Evolutionary conservation across 2,888 invertebrate species (phyloP).

Genomic region (Tigriopus californicus): DNA sequence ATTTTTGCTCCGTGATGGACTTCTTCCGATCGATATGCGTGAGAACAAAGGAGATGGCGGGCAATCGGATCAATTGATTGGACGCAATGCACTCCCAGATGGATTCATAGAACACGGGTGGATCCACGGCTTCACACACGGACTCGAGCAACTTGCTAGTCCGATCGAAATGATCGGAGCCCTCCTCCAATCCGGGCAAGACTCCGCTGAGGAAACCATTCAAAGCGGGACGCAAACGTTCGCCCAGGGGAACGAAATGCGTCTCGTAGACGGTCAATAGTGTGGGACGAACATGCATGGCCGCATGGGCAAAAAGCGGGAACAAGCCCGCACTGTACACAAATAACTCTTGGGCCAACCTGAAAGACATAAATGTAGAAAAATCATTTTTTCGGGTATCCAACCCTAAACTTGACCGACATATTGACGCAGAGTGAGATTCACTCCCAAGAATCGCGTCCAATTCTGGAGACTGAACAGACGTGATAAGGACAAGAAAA

Average conservation of each 20-base stretch:
- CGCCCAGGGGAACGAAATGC: conserved; percentile 64
- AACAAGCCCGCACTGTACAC: conserved; percentile 67
- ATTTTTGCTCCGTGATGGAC: conserved; percentile 58
- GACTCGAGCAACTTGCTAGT: conserved; percentile 44
- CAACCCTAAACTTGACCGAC: too few species aligned
- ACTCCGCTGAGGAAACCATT: conserved; percentile 68
- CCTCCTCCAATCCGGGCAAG: conserved; percentile 67
- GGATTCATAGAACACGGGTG: conserved; percentile 61
- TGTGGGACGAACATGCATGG: conserved; percentile 68
- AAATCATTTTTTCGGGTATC: too few species aligned
- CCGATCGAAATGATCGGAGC: conserved; percentile 58
- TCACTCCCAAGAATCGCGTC: too few species aligned
- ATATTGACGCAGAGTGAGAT: too few species aligned
- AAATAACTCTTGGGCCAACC: conserved; percentile 58
- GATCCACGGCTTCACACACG: conserved; percentile 54
- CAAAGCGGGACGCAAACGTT: conserved; percentile 52
- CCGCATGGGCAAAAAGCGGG: conserved; percentile 68
- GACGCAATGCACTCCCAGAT: conserved; percentile 70
- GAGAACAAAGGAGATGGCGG: conserved; percentile 59
- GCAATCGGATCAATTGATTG: conserved; percentile 43
- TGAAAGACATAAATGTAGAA: background rate
- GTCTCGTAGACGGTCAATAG: conserved; percentile 65
- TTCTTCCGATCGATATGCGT: conserved; percentile 57
- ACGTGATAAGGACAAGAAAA: too few species aligned
- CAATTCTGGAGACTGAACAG: too few species aligned